Conservation (phyloP, 2,888 invertebrate genomes). For the Dasypolia templi region DNA sequence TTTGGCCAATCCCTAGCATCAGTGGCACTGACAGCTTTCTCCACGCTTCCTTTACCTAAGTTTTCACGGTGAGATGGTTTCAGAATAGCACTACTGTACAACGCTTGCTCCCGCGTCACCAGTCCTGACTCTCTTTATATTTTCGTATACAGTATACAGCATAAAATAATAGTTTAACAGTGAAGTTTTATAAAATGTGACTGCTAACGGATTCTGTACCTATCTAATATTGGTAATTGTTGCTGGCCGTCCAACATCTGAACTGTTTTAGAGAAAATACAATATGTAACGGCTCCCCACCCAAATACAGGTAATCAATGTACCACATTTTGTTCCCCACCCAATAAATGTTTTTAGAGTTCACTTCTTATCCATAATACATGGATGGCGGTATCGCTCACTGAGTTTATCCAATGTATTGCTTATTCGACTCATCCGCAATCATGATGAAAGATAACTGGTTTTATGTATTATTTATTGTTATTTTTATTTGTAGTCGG, state of each 20-base stretch:
- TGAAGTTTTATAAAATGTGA: too few species aligned
- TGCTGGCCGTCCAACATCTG: background rate
- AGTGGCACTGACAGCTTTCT: too few species aligned
- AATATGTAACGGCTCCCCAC: slow-evolving; percentile 30
- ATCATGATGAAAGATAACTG: slow-evolving; percentile 64
- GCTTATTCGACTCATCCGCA: slow-evolving; percentile 59
- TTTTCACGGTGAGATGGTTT: too few species aligned
- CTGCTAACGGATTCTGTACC: too few species aligned
- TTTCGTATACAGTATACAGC: too few species aligned
- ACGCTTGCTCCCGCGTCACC: too few species aligned
- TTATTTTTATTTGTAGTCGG: slow-evolving; percentile 47
- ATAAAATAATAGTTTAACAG: too few species aligned
- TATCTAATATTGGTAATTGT: slow-evolving; percentile 26
- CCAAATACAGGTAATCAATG: slow-evolving; percentile 51
- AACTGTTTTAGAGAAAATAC: slow-evolving; percentile 1
- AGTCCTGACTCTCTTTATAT: too few species aligned
- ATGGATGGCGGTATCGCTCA: slow-evolving; percentile 66
- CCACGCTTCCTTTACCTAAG: too few species aligned
- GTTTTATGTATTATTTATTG: slow-evolving; percentile 64
- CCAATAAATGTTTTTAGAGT: slow-evolving; percentile 71
- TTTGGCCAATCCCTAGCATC: too few species aligned
- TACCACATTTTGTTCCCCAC: slow-evolving; percentile 42
- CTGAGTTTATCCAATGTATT: slow-evolving; percentile 64
- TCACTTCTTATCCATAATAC: slow-evolving; percentile 75
- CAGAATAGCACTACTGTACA: too few species aligned